Evolutionary conservation across 2,797 vertebrate species (phyloP).

Genomic region (Amblyraja radiata): DNA sequence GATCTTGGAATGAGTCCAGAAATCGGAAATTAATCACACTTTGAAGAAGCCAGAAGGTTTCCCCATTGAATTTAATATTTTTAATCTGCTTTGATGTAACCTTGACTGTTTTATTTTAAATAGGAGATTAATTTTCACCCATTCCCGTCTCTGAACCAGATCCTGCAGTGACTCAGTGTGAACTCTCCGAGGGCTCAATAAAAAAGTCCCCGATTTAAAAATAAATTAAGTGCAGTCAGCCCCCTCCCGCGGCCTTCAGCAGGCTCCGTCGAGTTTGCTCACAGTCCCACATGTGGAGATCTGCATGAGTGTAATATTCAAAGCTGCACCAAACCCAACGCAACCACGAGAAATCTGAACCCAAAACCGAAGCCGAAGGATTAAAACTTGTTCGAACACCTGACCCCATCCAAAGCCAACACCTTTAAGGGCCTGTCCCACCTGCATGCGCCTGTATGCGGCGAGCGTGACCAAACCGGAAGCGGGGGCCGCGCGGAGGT

Average conservation of each 20-base stretch:
- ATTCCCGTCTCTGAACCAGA: background rate
- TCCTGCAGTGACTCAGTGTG: background rate
- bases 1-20: background rate
- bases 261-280: no score
- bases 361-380: no score
- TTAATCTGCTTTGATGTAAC: background rate
- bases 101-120: background rate
- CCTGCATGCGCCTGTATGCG: no score
- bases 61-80: constrained; percentile 1
- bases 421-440: no score
- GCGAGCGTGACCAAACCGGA: no score
- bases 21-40: background rate
- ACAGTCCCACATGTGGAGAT: background rate
- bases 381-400: no score
- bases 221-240: background rate
- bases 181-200: background rate
- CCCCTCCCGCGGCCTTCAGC: background rate
- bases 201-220: background rate
- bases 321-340: no score
- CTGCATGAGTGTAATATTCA: no score
- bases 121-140: background rate
- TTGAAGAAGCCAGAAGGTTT: constrained; percentile 11
- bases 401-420: no score
- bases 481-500: no score
- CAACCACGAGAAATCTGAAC: no score